Conservation (phyloP, 2,797 vertebrate species). For the Gallirallus australis region DNA sequence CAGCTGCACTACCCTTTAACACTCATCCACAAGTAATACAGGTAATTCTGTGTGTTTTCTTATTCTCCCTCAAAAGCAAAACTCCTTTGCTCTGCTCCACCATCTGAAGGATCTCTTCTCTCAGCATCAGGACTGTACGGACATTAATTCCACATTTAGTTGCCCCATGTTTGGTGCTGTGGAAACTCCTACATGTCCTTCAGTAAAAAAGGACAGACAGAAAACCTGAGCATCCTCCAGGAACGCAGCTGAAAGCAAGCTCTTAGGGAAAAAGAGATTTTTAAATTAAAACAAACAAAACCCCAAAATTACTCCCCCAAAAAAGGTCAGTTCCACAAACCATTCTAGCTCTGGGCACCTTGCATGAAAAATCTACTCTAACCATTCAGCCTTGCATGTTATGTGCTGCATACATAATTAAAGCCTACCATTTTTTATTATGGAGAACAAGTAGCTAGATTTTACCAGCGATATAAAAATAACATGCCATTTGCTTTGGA, state of each 20-base stretch:
- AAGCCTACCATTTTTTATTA: not conserved
- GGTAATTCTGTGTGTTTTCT: not conserved
- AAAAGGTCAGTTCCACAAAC: not conserved
- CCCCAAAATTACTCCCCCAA: not conserved
- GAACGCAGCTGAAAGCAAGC: not conserved
- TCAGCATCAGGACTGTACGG: not conserved
- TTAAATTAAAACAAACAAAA: not conserved
- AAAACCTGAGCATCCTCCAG: not conserved
- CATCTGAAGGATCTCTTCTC: not conserved
- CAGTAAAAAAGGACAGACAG: not conserved
- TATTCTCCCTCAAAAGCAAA: not conserved
- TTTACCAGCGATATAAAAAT: slow-evolving; percentile 23
- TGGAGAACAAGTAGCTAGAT: not conserved
- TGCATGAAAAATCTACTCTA: not conserved
- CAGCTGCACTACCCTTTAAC: not conserved
- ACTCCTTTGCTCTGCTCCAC: not conserved
- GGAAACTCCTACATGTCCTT: rapidly evolving
- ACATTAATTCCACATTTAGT: not conserved
- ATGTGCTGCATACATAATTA: slow-evolving; percentile 5
- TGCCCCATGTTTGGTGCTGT: not conserved
- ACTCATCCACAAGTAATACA: not conserved
- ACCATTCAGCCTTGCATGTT: not conserved
- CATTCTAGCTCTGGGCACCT: rapidly evolving
- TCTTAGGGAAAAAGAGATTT: not conserved
- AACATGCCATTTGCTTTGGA: slow-evolving; percentile 28